Conservation (phyloP, 2,888 invertebrate species). For the Eupithecia vulgata region DNA sequence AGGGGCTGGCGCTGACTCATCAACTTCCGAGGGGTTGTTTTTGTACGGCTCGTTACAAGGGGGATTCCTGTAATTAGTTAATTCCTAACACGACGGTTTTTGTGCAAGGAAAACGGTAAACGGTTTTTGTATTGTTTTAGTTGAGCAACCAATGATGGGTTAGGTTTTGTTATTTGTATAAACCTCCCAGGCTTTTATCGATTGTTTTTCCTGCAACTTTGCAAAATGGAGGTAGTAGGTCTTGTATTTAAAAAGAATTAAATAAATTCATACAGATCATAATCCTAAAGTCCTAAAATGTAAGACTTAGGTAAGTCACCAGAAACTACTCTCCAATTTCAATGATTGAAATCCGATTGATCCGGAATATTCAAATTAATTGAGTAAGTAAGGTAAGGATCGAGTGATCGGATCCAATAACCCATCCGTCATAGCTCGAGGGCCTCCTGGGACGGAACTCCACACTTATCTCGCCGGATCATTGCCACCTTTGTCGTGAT, state of each 20-base stretch:
- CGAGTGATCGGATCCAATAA: constrained; percentile 37
- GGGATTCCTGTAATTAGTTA: constrained; percentile 38
- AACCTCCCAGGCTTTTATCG: background rate
- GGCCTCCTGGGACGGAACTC: constrained; percentile 1
- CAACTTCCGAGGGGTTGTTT: constrained; percentile 42
- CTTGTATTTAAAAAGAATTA: background rate
- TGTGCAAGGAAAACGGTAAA: constrained; percentile 9
- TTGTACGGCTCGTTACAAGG: constrained; percentile 43
- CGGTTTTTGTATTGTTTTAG: constrained; percentile 11
- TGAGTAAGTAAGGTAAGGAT: constrained; percentile 38
- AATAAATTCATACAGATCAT: background rate
- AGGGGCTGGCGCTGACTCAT: constrained; percentile 41
- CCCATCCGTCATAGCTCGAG: constrained; percentile 33
- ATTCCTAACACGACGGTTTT: constrained; percentile 29
- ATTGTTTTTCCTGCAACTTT: background rate
- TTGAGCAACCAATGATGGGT: background rate
- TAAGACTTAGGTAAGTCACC: background rate
- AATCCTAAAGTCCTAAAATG: background rate
- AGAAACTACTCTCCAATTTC: background rate
- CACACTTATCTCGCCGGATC: constrained; percentile 25
- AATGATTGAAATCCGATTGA: constrained; percentile 30
- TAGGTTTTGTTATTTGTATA: background rate
- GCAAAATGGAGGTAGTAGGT: background rate
- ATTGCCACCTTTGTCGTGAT: background rate
- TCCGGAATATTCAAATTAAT: constrained; percentile 39